Base-by-base conservation (phyloP, 2,797 vertebrate genomes). In the Myoxocephalus aenaeus region DNA sequence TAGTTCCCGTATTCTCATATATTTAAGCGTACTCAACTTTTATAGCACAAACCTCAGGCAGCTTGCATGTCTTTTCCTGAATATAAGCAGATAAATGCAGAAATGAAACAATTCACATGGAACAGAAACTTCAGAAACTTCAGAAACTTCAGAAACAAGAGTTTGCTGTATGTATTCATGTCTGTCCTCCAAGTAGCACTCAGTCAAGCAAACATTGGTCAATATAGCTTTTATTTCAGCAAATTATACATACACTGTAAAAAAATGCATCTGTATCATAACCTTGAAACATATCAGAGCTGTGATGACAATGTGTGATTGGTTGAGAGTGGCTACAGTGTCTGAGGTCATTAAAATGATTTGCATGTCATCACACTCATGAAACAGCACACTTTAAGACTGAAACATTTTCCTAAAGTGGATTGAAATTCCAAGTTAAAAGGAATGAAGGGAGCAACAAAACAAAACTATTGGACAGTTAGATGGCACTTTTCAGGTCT, bases 161-260 rank as follows among this genome's bases (percentile, higher is more conserved):
- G 25, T 42, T 61, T 5, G 17, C 20, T 18, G 7, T 2, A 3
- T 42, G 2, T 14, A 7, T 36, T 57, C 29, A 34, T 8, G 32
- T 56, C 51, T 25, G 7, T 38, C 7, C 14, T 38, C 40, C 32
- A n/a, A 64, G 25, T 54, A 56, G 79, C 61, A 58, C 3, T 14
- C 70, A 69, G 40, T 44, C 71, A 27, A 67, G 54, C 90, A 90
- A 89, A 89, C 75, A 74, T 95, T 96, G 96, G 95, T 97, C 97
- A 97, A 92, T 96, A 97, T 96, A 96, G 89, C 95, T 93, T 98
- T 99, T 98, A 98, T 99, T 99, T 94, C 96, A 96, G 95, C 95
- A 98, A 99, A 97, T 96, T 95, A 97, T 96, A 97, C 96, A 96
- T 95, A 96, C 96, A 97, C 94, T 92, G 95, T 97, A 92, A 90